Evolutionary conservation across 2,888 invertebrate genomes (phyloP).

Genomic region (Cactoblastis cactorum): DNA sequence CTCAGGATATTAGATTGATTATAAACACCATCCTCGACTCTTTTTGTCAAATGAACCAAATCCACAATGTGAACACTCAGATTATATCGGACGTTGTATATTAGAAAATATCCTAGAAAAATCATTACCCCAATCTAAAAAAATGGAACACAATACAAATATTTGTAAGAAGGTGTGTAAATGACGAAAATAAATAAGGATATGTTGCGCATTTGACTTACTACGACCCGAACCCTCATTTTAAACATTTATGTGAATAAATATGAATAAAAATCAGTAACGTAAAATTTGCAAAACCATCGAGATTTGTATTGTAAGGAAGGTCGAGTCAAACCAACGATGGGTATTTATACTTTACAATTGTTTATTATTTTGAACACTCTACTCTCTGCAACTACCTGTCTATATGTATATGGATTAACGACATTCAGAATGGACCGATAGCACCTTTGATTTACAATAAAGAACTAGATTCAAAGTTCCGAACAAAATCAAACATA

Average conservation of each 20-base stretch:
- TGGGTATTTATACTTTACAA: no score
- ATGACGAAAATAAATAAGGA: neutral
- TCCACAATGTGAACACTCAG: slow-evolving; percentile 70
- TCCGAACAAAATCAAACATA: no score
- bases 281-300: slow-evolving; percentile 27
- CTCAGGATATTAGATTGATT: slow-evolving; percentile 16
- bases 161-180: neutral
- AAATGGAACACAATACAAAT: neutral
- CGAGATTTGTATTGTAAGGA: slow-evolving; percentile 26
- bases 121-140: slow-evolving; percentile 75
- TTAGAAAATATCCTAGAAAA: slow-evolving; percentile 76
- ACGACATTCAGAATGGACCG: no score
- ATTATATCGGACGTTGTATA: slow-evolving; percentile 61
- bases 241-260: slow-evolving; percentile 39
- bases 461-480: no score
- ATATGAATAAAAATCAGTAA: neutral
- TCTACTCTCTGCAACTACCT: no score
- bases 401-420: no score
- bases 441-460: no score
- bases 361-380: no score
- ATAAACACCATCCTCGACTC: slow-evolving; percentile 22
- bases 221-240: slow-evolving; percentile 61
- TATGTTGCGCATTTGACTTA: slow-evolving; percentile 34
- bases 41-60: slow-evolving; percentile 49
- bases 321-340: neutral